Evolutionary conservation across 2,113 vertebrate species (phyloP), one percentile per base, ranked within the genome.

Genomic region (Podarcis cretensis): DNA sequence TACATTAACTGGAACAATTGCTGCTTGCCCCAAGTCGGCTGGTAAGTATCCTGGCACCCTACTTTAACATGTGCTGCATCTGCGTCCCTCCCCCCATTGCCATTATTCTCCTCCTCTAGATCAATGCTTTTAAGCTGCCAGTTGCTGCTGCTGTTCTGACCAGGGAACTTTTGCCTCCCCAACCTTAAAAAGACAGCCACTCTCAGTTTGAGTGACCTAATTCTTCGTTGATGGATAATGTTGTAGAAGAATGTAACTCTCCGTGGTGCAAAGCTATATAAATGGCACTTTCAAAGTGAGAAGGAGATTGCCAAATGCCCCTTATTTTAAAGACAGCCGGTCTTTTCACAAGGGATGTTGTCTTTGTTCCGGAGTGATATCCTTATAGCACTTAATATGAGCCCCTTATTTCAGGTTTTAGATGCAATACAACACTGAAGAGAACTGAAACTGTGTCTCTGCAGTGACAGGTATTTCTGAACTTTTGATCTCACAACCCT

Each of bases 201-300:
- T 54, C 63, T 63, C 25, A 77, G 73, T 89, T 43, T 77, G n/a
- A 68, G n/a, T 83, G 81, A 88, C 81, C 87, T 83, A 78, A 76
- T 88, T 88, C 81, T 65, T 77, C 40, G 54, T 66, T 54, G 73
- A 66, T 83, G 37, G 73, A 57, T 88, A 54, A 27, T 37, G 43
- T 83, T 83, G 40, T 23, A 63, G 71, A 37, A 68, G 73, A 83
- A 68, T 83, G 59, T 35, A 48, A 76, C 81, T 76, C 85, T 86
- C 79, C 76, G 37, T 37, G 59, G 63, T 83, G 71, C 37, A 83
- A 77, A 30, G 30, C 73, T 68, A 7, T 54, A 48, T 35, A 88
- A 77, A 88, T 35, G 35, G 59, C 40, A 77, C 59, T 83, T 83
- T 68, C 73, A 83, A 77, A 68, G n/a, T 66, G 57, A 35, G 86